A percentile compares a stretch with the other conserved stretches of the same genome.
Evolutionary conservation across 2,888 invertebrate genomes (phyloP).

Genomic region (Stenodema calcarata): DNA sequence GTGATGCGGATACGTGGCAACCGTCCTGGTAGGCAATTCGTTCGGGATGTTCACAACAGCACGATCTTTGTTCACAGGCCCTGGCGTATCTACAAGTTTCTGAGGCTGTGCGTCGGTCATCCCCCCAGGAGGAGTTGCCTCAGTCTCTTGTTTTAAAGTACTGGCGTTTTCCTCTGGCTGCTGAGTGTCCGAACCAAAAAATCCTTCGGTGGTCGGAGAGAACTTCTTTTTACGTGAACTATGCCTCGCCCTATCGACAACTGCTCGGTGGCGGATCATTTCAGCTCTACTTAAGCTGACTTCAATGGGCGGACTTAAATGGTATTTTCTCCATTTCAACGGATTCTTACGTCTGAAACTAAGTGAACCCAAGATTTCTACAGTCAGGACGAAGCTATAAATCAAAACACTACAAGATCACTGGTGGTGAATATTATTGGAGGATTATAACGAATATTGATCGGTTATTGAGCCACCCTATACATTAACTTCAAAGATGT

Average conservation of each 20-base stretch:
- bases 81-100: neutral
- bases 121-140: neutral
- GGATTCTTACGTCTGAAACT: neutral
- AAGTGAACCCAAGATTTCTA: neutral
- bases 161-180: neutral
- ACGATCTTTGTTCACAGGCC: neutral
- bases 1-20: neutral
- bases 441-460: no score
- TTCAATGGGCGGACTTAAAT: neutral
- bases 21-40: neutral
- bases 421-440: no score
- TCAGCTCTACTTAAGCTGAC: neutral
- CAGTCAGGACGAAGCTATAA: neutral
- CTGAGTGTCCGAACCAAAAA: neutral
- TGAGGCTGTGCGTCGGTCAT: neutral
- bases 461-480: no score
- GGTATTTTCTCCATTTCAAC: neutral
- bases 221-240: neutral
- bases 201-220: neutral
- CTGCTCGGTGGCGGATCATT: neutral
- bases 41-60: neutral
- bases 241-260: neutral
- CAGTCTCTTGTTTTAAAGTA: neutral
- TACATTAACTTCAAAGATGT: no score
- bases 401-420: neutral